phyloP scores from a whole-genome alignment of 2,888 invertebrate species.

The Parasteatoda lunata region DNA sequence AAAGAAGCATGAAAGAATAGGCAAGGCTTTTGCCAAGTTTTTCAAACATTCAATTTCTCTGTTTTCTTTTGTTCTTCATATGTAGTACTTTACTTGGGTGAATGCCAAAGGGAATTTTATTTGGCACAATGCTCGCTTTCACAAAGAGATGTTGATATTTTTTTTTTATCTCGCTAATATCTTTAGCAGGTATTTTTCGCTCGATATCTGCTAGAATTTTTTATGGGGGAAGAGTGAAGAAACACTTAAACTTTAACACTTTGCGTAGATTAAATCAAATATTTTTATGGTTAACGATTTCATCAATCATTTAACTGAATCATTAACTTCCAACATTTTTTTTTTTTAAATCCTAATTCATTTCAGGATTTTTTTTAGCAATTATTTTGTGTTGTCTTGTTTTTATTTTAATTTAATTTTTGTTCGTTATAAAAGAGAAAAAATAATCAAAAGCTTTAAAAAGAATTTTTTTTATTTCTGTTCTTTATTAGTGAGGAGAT shows the following conservation, averaged over 20 bases:
- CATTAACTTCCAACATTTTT: background rate
- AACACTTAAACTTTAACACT: too few species aligned
- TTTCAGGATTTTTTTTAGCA: background rate
- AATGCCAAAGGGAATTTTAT: constrained; percentile 22
- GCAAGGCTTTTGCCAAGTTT: constrained; percentile 62
- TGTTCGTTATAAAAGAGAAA: background rate
- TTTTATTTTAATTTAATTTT: background rate
- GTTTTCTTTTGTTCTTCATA: constrained; percentile 17
- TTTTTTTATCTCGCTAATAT: background rate
- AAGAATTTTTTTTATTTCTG: too few species aligned
- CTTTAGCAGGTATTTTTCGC: background rate
- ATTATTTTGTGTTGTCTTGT: background rate
- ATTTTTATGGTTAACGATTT: background rate
- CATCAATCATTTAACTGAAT: background rate
- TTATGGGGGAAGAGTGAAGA: too few species aligned
- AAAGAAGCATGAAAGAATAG: constrained; percentile 15
- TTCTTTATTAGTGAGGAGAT: too few species aligned
- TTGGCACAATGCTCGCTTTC: constrained; percentile 34
- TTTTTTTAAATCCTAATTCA: background rate
- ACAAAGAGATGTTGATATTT: constrained; percentile 4
- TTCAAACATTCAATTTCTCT: constrained; percentile 16
- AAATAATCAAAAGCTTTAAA: too few species aligned
- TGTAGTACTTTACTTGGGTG: constrained; percentile 4
- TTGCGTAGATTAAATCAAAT: too few species aligned
- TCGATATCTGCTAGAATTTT: too few species aligned